These are phyloP conservation scores for Siderastrea radians DNA, from an alignment of 92 coral and sea anemone genomes.

Conservation along the genomic window DNA sequence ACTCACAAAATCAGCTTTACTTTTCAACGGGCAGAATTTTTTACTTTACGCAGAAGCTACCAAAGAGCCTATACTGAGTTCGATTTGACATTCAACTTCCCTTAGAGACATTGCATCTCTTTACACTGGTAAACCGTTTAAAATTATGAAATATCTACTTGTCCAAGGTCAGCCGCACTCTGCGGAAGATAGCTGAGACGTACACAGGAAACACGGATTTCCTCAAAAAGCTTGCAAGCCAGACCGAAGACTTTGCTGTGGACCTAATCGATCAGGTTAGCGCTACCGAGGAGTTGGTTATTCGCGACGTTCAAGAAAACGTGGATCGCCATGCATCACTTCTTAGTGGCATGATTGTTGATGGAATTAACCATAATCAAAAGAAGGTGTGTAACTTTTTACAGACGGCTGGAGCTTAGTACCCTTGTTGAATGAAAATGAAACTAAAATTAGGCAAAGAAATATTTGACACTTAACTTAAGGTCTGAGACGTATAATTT, in stretches of 20 bases:
- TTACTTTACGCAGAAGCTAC: too few relatives aligned
- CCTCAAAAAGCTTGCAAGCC: constrained; percentile 39
- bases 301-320: background rate
- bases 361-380: constrained; percentile 26
- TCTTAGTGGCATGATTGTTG: constrained; percentile 36
- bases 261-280: constrained; percentile 39
- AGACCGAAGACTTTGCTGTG: constrained; percentile 53
- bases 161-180: constrained; percentile 15
- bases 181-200: background rate
- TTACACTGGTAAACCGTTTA: too few relatives aligned
- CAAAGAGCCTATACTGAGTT: too few relatives aligned
- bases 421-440: background rate
- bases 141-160: too few relatives aligned
- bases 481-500: too few relatives aligned
- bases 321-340: constrained; percentile 24
- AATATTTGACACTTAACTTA: too few relatives aligned
- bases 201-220: constrained; percentile 19
- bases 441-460: too few relatives aligned
- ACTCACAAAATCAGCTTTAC: too few relatives aligned
- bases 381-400: constrained; percentile 28
- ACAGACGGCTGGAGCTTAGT: too few relatives aligned
- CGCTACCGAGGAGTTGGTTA: constrained; percentile 22
- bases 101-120: too few relatives aligned
- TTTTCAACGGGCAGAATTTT: too few relatives aligned
- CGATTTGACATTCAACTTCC: too few relatives aligned